These are phyloP conservation scores for Amphiprion ocellaris DNA, from an alignment of 2,113 vertebrate species.

Conservation along the genomic window DNA sequence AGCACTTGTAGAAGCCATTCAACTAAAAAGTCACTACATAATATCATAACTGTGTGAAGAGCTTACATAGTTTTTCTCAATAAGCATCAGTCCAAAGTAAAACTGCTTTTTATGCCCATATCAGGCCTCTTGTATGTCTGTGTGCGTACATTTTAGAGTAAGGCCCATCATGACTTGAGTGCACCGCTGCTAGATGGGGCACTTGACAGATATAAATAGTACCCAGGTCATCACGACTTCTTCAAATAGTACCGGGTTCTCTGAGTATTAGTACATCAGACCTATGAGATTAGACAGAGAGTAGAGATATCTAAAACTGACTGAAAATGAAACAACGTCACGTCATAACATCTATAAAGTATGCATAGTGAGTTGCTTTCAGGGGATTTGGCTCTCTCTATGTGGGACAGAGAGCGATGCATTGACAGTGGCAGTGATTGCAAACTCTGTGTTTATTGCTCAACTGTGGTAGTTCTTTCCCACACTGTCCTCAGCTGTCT, in stretches of 20 bases:
- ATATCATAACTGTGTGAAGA: conserved; percentile 40
- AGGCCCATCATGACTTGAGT: conserved; percentile 57
- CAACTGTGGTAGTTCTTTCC: conserved; percentile 58
- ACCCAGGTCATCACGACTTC: conserved; percentile 35
- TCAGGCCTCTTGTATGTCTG: conserved; percentile 22
- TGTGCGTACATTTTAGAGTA: conserved; percentile 24
- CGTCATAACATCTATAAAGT: not conserved
- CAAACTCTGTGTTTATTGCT: conserved; percentile 59
- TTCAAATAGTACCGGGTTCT: conserved; percentile 38
- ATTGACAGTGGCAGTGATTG: conserved; percentile 41
- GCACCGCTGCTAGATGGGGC: conserved; percentile 49
- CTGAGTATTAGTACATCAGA: conserved; percentile 8
- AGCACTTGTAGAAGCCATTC: conserved; percentile 30
- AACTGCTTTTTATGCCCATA: conserved; percentile 47
- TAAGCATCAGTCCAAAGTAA: conserved; percentile 38
- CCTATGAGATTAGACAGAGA: conserved; percentile 15
- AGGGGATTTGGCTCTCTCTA: conserved; percentile 14
- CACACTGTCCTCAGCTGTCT: conserved; percentile 61
- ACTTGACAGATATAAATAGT: conserved; percentile 62
- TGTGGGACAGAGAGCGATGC: conserved; percentile 4
- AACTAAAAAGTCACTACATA: conserved; percentile 28
- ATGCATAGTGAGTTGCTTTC: not conserved
- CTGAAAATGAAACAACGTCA: not conserved
- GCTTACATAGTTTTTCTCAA: conserved; percentile 37
- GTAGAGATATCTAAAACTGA: conserved; percentile 10